These are phyloP conservation scores for Tarsius wallacei DNA, from an alignment of 2,797 vertebrate genomes.

Conservation along the genomic window DNA sequence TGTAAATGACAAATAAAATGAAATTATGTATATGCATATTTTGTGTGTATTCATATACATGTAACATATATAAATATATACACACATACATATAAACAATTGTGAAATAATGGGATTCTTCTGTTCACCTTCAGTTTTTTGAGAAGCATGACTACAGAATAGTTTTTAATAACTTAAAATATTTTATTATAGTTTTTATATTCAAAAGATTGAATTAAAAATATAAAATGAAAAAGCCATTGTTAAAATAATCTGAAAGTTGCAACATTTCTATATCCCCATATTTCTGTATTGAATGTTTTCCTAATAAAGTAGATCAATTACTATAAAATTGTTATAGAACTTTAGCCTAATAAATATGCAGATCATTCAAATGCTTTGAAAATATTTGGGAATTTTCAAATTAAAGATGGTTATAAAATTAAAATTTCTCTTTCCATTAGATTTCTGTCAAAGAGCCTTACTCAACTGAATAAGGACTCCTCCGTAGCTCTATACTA, in stretches of 20 bases:
- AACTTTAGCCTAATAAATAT: not conserved
- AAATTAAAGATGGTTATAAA: conserved; percentile 62
- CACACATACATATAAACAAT: not conserved
- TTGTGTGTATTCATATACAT: not conserved
- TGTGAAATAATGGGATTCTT: not conserved
- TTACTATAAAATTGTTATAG: conserved; percentile 52
- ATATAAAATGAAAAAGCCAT: not conserved
- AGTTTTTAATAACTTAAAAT: not conserved
- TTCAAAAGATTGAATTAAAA: not conserved
- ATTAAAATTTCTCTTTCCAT: conserved; percentile 37
- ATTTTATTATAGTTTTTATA: not conserved
- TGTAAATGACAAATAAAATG: not conserved
- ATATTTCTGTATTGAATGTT: not conserved
- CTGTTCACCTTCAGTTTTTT: not conserved
- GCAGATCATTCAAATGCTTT: not conserved
- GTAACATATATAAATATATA: not conserved
- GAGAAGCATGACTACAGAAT: not conserved
- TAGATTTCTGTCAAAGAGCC: not conserved
- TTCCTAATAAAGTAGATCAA: not conserved
- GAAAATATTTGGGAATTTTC: conserved; percentile 65
- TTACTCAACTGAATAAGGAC: conserved; percentile 40
- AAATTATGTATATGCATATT: not conserved
- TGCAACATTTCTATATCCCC: not conserved
- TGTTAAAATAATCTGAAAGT: not conserved
- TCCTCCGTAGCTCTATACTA: not conserved